Conservation (phyloP, 1,140 invertebrate species). For the Planococcus citri region DNA sequence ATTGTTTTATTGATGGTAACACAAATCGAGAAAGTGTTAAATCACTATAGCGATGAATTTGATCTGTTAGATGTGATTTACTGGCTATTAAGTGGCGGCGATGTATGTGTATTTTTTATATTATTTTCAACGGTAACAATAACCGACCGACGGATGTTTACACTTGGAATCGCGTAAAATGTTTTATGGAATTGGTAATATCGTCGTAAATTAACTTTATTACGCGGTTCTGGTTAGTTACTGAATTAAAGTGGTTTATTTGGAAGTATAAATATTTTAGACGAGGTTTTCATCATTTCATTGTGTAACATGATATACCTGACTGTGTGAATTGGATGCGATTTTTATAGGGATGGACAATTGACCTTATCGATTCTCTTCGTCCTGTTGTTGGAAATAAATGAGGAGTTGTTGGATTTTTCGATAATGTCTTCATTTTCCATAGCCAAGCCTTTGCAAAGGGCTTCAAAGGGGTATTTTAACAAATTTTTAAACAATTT, state of each 20-base stretch:
- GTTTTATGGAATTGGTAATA: conserved; percentile 4
- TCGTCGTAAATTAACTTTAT: conserved; percentile 7
- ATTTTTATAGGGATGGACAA: too few relatives aligned
- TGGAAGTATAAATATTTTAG: neutral
- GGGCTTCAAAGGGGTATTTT: too few relatives aligned
- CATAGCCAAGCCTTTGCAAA: too few relatives aligned
- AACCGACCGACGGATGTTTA: neutral
- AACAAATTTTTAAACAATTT: too few relatives aligned
- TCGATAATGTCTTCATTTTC: too few relatives aligned
- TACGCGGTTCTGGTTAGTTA: conserved; percentile 2
- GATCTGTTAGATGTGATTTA: neutral
- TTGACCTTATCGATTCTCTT: too few relatives aligned
- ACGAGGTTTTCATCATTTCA: neutral
- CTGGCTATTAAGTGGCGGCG: neutral
- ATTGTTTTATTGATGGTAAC: too few relatives aligned
- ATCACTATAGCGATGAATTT: neutral
- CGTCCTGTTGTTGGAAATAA: too few relatives aligned
- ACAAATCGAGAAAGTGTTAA: neutral
- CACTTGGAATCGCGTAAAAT: conserved; percentile 6
- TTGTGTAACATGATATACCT: too few relatives aligned
- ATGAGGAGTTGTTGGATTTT: too few relatives aligned
- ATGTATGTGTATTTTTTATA: neutral
- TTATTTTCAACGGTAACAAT: neutral
- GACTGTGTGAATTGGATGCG: too few relatives aligned
- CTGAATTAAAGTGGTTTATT: neutral